phyloP scores from a whole-genome alignment of 2,797 vertebrate species.

The Vireo griseus region DNA sequence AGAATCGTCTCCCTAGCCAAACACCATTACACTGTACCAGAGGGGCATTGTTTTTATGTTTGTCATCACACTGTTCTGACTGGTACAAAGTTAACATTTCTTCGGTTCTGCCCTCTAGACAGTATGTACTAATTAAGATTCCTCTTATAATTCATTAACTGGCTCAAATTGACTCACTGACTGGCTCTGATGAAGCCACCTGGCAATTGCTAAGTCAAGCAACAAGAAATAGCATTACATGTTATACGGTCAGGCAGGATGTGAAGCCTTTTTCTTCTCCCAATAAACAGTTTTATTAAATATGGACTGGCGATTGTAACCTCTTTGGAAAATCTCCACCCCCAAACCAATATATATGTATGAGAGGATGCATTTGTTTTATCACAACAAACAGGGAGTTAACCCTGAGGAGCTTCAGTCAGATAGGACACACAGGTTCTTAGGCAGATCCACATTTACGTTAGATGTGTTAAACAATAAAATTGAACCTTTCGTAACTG shows the following conservation, averaged over 20 bases:
- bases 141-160: not conserved
- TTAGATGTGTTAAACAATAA: not conserved
- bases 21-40: not conserved
- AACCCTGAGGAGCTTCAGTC: not conserved
- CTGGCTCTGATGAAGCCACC: not conserved
- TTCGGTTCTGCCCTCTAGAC: not conserved
- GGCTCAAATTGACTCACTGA: not conserved
- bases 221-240: not conserved
- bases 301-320: not conserved
- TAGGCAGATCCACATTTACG: not conserved
- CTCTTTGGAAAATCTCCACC: not conserved
- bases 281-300: not conserved
- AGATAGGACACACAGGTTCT: not conserved
- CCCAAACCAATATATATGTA: no score
- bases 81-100: not conserved
- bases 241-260: not conserved
- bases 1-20: not conserved
- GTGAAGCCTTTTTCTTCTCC: not conserved
- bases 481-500: not conserved
- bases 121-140: not conserved
- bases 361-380: not conserved
- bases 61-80: not conserved
- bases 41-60: accelerated
- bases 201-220: not conserved
- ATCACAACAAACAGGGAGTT: not conserved